These are phyloP conservation scores for Ferdinandea cuprea DNA, from an alignment of 2,888 invertebrate species.

Conservation along the genomic window DNA sequence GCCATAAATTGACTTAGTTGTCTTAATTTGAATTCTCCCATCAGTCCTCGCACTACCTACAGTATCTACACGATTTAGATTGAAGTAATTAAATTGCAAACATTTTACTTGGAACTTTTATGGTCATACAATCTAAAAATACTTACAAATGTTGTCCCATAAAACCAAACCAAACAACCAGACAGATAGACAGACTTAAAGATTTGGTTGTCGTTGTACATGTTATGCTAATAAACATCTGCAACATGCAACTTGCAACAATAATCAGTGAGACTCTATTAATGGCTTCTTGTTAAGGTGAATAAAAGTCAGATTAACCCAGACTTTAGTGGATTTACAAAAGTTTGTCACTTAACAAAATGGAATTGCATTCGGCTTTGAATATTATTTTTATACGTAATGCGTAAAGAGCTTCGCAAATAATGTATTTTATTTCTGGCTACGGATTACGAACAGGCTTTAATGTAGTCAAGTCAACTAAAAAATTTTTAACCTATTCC, in stretches of 20 bases:
- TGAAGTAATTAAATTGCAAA: slow-evolving; percentile 68
- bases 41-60: slow-evolving; percentile 38
- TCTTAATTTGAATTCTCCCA: slow-evolving; percentile 63
- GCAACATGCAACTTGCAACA: slow-evolving; percentile 45
- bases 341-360: background rate
- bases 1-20: slow-evolving; percentile 66
- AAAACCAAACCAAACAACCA: slow-evolving; percentile 22
- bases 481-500: too few species aligned
- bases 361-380: background rate
- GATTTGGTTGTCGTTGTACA: background rate
- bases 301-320: slow-evolving; percentile 18
- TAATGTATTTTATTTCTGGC: too few species aligned
- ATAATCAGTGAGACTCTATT: slow-evolving; percentile 2
- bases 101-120: slow-evolving; percentile 55
- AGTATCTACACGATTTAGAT: slow-evolving; percentile 54
- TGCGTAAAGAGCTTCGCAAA: background rate
- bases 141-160: slow-evolving; percentile 31
- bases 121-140: slow-evolving; percentile 21
- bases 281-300: background rate
- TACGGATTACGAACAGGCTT: too few species aligned
- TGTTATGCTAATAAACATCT: slow-evolving; percentile 47
- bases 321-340: slow-evolving; percentile 12
- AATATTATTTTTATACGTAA: background rate
- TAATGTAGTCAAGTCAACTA: too few species aligned
- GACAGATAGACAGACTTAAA: background rate